Percentiles rank a stretch among this genome's conserved stretches.
These are phyloP conservation scores for Poeciliopsis turrubarensis DNA, from an alignment of 2,113 vertebrate genomes.

Conservation along the genomic window DNA sequence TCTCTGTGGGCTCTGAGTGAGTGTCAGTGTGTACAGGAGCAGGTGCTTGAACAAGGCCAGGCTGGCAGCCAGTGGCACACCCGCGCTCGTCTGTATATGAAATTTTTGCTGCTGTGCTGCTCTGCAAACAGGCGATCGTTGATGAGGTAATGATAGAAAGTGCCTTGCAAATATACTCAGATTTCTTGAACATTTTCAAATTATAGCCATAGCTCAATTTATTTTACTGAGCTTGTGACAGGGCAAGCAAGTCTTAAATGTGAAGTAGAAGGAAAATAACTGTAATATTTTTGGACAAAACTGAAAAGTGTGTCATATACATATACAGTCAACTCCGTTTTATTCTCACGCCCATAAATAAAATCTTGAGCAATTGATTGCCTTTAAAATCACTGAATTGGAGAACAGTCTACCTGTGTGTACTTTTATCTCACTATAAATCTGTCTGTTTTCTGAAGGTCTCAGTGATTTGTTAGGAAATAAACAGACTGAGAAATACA, in stretches of 20 bases:
- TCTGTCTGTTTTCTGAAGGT: not conserved
- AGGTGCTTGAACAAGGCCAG: not conserved
- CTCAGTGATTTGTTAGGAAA: not conserved
- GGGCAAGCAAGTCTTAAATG: not conserved
- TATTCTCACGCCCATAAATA: not conserved
- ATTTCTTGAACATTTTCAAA: not conserved
- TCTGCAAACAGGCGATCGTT: slow-evolving; percentile 2
- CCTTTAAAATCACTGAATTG: not conserved
- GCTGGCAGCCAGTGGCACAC: slow-evolving; percentile 1
- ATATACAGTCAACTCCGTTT: not conserved
- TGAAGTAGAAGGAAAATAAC: not conserved
- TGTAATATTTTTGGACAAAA: not conserved
- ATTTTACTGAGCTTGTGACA: not conserved
- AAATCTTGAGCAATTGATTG: not conserved
- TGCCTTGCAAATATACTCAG: not conserved
- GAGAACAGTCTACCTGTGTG: not conserved
- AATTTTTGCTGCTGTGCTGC: slow-evolving; percentile 7
- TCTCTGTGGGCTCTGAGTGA: not conserved
- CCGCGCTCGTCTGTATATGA: not conserved
- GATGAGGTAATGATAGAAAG: not conserved
- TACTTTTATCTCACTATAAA: not conserved
- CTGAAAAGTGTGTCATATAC: too few relatives aligned
- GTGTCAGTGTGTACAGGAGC: not conserved
- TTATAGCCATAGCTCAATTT: not conserved
- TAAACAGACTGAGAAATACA: not conserved